Evolutionary conservation across 2,888 invertebrate species (phyloP), one percentile per base, ranked within the genome.

Genomic region (Aspidapion aeneum): DNA sequence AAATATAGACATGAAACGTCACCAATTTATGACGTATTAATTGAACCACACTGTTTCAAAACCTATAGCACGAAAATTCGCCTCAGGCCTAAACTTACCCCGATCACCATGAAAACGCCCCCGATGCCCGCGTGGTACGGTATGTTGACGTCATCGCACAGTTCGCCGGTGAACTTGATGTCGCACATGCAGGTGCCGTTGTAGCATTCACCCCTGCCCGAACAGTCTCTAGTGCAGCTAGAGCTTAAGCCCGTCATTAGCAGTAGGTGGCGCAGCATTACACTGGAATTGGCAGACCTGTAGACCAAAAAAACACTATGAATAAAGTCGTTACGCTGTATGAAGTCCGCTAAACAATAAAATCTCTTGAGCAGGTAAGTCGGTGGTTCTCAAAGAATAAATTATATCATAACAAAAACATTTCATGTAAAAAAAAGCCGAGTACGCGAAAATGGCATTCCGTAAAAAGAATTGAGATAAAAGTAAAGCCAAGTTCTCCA

Each of bases 101-200:
- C 93, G 56, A 95, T 89, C 63, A 91, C 80, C 67, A 94, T 90
- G 80, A 94, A 95, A 50, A 94, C 85, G 2, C 88, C 86, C 22
- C 89, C 89, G 65, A 90, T 88, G 67, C 85, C 86, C 21, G 84
- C 84, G 74, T 87, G 92, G 76, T 94, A 95, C 22, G 91, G 90
- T 72, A 93, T 79, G 81, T 95, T 94, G 67, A 90, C 92, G 21
- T 90, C 89, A 64, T 90, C 89, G 78, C 95, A 93, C 74, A 90
- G 87, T 65, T 90, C 89, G 9, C 95, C 95, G 65, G 93, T 86
- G 79, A 90, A 96, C 61, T 88, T 86, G 72, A 95, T 95, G 84
- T 94, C 94, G 80, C 95, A 95, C 71, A 94, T 85, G 78, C 95
- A 95, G 61, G 93, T 94, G 69, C 94, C 94, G 79, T 95, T 93